Conservation (phyloP, 2,797 vertebrate species). For the Enteromius fasciolatus region DNA sequence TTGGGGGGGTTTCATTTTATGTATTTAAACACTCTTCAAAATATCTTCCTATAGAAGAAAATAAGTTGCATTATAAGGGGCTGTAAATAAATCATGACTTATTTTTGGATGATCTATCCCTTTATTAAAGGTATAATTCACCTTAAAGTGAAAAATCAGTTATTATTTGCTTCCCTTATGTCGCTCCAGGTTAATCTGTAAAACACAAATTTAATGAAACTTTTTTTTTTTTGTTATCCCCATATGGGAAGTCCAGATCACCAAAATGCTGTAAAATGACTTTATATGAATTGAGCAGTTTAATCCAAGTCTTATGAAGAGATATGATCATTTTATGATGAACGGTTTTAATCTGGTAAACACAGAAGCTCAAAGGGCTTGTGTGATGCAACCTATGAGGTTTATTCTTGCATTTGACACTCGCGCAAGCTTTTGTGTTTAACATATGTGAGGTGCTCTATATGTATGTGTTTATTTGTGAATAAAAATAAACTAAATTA, state of each 20-base stretch:
- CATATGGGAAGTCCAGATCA: no score
- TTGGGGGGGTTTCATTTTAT: background rate
- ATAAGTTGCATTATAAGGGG: background rate
- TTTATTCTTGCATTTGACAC: background rate
- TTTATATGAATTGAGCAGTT: background rate
- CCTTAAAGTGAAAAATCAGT: no score
- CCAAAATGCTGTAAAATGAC: no score
- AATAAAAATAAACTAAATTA: no score
- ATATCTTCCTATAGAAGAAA: no score
- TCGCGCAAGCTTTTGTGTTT: background rate
- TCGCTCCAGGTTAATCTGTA: no score
- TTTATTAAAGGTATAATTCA: no score
- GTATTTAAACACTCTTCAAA: background rate
- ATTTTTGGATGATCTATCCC: no score
- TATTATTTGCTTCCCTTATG: no score
- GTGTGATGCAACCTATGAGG: background rate
- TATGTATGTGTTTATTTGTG: no score
- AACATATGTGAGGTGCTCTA: background rate
- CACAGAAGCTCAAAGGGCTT: background rate
- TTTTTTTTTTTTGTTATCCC: no score
- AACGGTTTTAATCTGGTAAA: background rate
- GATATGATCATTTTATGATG: background rate
- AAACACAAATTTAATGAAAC: no score
- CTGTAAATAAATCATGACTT: background rate
- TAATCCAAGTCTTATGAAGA: background rate